Base-by-base conservation (phyloP, 2,888 invertebrate genomes). In the Hypomecis punctinalis region DNA sequence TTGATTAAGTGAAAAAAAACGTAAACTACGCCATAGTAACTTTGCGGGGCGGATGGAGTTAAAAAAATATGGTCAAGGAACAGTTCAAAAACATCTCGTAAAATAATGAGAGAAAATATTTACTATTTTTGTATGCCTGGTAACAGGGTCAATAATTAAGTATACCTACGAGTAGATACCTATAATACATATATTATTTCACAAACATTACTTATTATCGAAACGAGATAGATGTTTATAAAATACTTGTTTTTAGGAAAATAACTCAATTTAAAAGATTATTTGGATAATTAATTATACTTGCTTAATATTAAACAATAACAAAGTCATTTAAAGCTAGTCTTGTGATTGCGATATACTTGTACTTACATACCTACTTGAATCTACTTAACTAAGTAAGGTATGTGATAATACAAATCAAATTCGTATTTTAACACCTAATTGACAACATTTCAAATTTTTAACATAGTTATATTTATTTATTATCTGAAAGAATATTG, bases 191-290 rank as follows among this genome's bases (percentile, higher is more conserved):
- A 49, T 6, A 8, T 11, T 10, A 37, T 8, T n/a, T 3, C 8
- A 37, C 1, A 8, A 10, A 47, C 33, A 9, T 37, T 49, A 23
- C 23, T 2, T 40, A 52, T n/a, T 40, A 37, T 46, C 55, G 10
- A 3, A 45, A 46, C 6, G 13, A 8, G 37, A 37, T 46, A 36
- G 37, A 11, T 13, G 46, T 45, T 36, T 36, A 13, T 23, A 46
- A 55, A 43, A 43, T 37, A 55, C 36, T 36, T 45, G 9, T 36
- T 43, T 43, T 37, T 37, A 55, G 55, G 45, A 46, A 55, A 55
- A 55, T 36, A 55, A 46, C 45, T n/a, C 10, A 7, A 46, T 55
- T 36, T 45, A 43, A 45, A 45, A 55, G 7, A 55, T 37, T 36
- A 9, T 55, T 46, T 55, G 45, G 36, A 55, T 36, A 36, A 55